Evolutionary conservation across 2,113 vertebrate genomes (phyloP).

Genomic region (Mus spicilegus): DNA sequence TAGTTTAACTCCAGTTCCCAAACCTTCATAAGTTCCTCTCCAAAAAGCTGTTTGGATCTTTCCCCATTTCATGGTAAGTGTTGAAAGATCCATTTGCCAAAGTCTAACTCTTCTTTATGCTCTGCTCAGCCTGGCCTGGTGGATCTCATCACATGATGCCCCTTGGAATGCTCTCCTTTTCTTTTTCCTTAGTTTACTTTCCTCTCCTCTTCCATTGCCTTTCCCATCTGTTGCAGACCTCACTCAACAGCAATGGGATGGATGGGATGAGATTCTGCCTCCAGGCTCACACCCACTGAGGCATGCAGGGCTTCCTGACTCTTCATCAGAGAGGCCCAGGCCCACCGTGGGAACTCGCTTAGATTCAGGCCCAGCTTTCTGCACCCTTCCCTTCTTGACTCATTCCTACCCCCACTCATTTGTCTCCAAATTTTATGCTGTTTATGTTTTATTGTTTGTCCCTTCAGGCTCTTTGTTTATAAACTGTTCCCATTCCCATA

Average conservation of each 20-base stretch:
- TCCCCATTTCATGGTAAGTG: not conserved
- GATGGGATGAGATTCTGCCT: not conserved
- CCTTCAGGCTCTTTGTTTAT: not conserved
- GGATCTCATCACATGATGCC: not conserved
- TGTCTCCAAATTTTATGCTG: not conserved
- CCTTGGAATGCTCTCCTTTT: not conserved
- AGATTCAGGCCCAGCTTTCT: not conserved
- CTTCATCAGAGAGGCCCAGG: not conserved
- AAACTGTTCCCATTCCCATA: not conserved
- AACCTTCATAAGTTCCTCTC: not conserved
- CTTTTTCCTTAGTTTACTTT: not conserved
- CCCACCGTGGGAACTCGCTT: not conserved
- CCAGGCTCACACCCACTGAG: rapidly evolving
- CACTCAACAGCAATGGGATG: not conserved
- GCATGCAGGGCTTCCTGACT: not conserved
- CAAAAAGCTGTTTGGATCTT: not conserved
- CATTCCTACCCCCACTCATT: not conserved
- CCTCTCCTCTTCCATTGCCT: not conserved
- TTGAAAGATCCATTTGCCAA: not conserved
- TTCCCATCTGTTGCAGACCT: not conserved
- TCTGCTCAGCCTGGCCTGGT: not conserved
- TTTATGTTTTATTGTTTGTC: not conserved
- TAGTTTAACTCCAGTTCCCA: not conserved
- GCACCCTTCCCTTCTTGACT: not conserved
- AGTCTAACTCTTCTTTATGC: not conserved